Conservation (phyloP, 2,888 invertebrate species). For the Mechanitis mazaeus region DNA sequence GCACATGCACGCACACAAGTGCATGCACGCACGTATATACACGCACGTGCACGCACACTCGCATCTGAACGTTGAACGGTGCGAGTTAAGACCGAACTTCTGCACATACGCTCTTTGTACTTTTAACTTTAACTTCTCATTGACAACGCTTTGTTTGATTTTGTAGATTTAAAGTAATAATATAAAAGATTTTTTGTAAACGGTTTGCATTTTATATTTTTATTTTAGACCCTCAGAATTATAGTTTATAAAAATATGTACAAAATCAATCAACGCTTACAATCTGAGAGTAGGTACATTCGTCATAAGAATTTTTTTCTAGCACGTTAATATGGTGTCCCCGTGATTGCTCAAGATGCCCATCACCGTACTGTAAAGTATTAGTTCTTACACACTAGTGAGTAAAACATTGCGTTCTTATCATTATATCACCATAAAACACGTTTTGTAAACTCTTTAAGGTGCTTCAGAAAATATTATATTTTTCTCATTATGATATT, state of each 20-base stretch:
- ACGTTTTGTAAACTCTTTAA: slow-evolving; percentile 67
- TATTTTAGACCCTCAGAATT: too few relatives aligned
- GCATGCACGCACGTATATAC: slow-evolving; percentile 30
- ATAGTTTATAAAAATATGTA: slow-evolving; percentile 12
- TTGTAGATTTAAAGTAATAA: slow-evolving; percentile 6
- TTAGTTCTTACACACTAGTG: slow-evolving; percentile 76
- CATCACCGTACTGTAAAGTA: slow-evolving; percentile 75
- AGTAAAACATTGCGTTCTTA: slow-evolving; percentile 71
- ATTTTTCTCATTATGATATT: slow-evolving; percentile 54
- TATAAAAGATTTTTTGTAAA: background rate
- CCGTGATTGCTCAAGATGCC: slow-evolving; percentile 67
- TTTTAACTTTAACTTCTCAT: slow-evolving; percentile 35
- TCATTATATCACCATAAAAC: slow-evolving; percentile 71
- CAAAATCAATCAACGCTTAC: slow-evolving; percentile 45
- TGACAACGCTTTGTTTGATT: slow-evolving; percentile 22
- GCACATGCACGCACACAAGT: slow-evolving; percentile 32
- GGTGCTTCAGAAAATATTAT: slow-evolving; percentile 71
- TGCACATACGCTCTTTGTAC: slow-evolving; percentile 72
- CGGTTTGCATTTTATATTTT: background rate
- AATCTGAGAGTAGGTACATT: slow-evolving; percentile 42
- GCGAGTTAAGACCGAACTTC: slow-evolving; percentile 65
- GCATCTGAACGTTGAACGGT: slow-evolving; percentile 41
- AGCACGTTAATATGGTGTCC: slow-evolving; percentile 61
- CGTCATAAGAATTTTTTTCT: slow-evolving; percentile 42
- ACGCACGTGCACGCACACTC: slow-evolving; percentile 37